Evolutionary conservation across 2,797 vertebrate genomes (phyloP).

Genomic region (Micromesistius poutassou): DNA sequence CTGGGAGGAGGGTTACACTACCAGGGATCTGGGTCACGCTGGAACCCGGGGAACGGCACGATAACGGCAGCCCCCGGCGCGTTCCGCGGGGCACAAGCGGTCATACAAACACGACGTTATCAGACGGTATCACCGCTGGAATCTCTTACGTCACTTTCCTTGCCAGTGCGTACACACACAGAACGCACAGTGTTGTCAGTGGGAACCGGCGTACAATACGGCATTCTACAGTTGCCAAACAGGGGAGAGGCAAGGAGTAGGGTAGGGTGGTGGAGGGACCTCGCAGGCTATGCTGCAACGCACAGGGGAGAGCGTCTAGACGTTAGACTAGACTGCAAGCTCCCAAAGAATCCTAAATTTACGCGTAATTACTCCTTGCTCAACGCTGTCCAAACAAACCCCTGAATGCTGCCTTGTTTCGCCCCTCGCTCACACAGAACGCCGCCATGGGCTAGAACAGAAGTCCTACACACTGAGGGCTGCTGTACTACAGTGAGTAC

Average conservation of each 20-base stretch:
- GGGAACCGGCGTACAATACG: not conserved
- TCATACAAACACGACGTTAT: not conserved
- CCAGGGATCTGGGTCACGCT: no score
- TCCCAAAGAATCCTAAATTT: slow-evolving; percentile 56
- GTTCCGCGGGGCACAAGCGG: not conserved
- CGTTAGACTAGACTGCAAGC: not conserved
- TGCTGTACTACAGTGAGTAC: no score
- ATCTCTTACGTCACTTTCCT: not conserved
- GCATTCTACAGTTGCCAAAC: not conserved
- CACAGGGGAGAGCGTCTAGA: not conserved
- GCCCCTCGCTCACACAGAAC: not conserved
- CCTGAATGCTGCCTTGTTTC: not conserved
- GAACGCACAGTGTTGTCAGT: not conserved
- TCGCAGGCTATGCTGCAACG: not conserved
- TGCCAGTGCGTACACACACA: not conserved
- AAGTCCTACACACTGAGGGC: no score
- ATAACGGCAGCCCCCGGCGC: no score
- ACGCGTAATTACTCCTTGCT: slow-evolving; percentile 56
- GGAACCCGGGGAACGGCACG: no score
- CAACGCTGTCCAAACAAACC: slow-evolving; percentile 50
- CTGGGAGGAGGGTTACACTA: no score
- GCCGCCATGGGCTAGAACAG: no score
- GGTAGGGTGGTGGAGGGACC: not conserved
- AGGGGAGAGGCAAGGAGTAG: not conserved
- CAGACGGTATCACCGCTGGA: not conserved